Percentiles rank a stretch among this genome's conserved stretches.
Evolutionary conservation across 2,113 vertebrate genomes (phyloP).

Genomic region (Pterocles burchelli): DNA sequence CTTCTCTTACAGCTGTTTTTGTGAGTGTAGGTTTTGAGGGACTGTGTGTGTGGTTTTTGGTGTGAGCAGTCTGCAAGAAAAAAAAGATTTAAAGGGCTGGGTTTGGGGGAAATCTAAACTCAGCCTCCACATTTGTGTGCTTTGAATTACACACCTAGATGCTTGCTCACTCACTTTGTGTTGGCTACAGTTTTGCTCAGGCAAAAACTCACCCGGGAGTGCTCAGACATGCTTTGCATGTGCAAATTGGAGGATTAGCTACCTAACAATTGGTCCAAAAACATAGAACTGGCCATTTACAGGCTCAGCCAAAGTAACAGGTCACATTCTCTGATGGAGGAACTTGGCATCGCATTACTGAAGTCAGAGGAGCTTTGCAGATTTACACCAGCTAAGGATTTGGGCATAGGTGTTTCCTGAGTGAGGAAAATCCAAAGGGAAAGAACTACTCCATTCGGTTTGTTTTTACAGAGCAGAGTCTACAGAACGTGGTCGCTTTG

Average conservation of each 20-base stretch:
- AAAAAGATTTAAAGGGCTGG: not conserved
- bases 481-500: constrained; percentile 30
- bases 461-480: constrained; percentile 43
- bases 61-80: not conserved
- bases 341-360: not conserved
- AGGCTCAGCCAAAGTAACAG: constrained; percentile 6
- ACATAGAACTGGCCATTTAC: not conserved
- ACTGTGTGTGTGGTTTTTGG: not conserved
- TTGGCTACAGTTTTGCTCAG: not conserved
- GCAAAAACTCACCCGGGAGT: constrained; percentile 13
- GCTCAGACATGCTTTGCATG: not conserved
- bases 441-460: constrained; percentile 34
- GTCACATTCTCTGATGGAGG: not conserved
- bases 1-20: constrained; percentile 44
- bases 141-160: constrained; percentile 23
- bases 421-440: constrained; percentile 44
- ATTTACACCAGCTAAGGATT: constrained; percentile 50
- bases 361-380: constrained; percentile 41
- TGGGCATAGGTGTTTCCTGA: constrained; percentile 59
- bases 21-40: not conserved
- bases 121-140: not conserved
- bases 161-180: constrained; percentile 27
- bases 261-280: constrained; percentile 49
- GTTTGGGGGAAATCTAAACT: not conserved
- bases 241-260: constrained; percentile 41